phyloP scores from a whole-genome alignment of 2,888 invertebrate genomes.

The Hipparchia sbordonii region DNA sequence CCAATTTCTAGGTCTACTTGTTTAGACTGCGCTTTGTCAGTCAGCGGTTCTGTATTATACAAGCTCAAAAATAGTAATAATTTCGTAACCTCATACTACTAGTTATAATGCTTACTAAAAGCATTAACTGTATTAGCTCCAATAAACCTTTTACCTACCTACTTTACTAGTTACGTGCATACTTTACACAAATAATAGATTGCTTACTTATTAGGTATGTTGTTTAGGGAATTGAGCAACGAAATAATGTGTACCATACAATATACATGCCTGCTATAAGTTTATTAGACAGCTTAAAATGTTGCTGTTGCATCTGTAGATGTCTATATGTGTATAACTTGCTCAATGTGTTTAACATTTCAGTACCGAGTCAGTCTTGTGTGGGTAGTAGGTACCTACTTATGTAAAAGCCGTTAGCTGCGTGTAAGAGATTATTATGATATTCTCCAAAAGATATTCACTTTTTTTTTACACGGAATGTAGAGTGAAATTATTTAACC shows the following conservation, averaged over 20 bases:
- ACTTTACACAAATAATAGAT: neutral
- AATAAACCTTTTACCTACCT: slow-evolving; percentile 7
- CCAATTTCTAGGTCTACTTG: too few species aligned
- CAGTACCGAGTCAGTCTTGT: slow-evolving; percentile 10
- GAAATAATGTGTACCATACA: neutral
- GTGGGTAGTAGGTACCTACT: slow-evolving; percentile 8
- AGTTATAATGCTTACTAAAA: neutral
- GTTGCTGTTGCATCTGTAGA: too few species aligned
- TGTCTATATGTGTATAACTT: neutral
- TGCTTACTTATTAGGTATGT: neutral
- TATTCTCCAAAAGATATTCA: slow-evolving; percentile 10
- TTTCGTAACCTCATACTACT: too few species aligned
- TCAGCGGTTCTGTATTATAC: too few species aligned
- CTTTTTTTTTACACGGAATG: neutral
- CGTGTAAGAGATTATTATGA: slow-evolving; percentile 16
- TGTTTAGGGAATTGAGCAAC: neutral
- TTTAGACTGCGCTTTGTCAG: too few species aligned
- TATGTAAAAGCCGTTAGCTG: neutral
- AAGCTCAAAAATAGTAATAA: too few species aligned
- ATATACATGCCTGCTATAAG: neutral
- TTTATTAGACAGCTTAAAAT: neutral
- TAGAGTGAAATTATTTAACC: neutral
- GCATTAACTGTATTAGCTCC: slow-evolving; percentile 1
- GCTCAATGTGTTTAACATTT: neutral
- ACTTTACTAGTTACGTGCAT: slow-evolving; percentile 6